Conservation (phyloP, 2,113 vertebrate species). For the Onychostruthus taczanowskii region DNA sequence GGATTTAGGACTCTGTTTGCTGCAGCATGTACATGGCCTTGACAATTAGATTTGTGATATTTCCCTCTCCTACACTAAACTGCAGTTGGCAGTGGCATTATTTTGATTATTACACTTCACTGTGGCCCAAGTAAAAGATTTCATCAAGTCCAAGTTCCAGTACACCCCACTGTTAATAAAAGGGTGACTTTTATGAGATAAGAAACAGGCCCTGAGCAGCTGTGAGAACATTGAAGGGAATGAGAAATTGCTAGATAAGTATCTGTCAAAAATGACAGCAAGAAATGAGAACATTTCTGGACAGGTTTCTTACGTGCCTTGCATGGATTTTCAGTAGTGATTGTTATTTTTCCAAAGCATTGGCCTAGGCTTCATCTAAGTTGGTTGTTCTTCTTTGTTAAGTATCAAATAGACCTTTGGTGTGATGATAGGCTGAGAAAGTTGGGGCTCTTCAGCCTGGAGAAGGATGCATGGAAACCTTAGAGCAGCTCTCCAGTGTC, state of each 20-base stretch:
- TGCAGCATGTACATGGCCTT: not conserved
- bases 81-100: not conserved
- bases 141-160: not conserved
- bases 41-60: not conserved
- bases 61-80: not conserved
- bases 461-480: not conserved
- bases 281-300: not conserved
- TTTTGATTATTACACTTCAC: not conserved
- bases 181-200: not conserved
- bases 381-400: not conserved
- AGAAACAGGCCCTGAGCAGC: not conserved
- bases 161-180: not conserved
- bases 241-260: not conserved
- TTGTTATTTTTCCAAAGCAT: not conserved
- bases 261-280: not conserved
- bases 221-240: not conserved
- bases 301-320: not conserved
- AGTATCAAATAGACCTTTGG: not conserved
- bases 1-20: not conserved
- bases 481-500: accelerated
- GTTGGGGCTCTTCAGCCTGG: not conserved
- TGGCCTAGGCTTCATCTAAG: not conserved
- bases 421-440: not conserved
- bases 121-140: not conserved
- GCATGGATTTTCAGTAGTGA: not conserved